These are phyloP conservation scores for Addax nasomaculatus DNA, from an alignment of 2,113 vertebrate species.

Conservation along the genomic window DNA sequence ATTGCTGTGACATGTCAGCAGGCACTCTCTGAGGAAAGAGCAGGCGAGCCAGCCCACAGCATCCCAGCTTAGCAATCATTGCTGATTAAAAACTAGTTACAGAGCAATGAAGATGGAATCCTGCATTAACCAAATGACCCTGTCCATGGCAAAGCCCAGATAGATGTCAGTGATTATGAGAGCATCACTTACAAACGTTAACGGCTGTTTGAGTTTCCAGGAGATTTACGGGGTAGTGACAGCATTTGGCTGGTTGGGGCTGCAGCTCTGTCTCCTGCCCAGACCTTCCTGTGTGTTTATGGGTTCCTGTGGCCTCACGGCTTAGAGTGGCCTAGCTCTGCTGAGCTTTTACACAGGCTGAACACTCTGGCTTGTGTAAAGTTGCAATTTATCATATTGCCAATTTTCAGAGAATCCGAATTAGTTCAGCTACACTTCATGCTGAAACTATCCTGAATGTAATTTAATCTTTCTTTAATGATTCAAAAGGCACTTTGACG, in stretches of 20 bases:
- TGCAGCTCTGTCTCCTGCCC: not conserved
- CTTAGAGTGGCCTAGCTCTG: not conserved
- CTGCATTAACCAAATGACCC: constrained; percentile 91
- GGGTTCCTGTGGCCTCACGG: not conserved
- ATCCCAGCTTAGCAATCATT: constrained; percentile 88
- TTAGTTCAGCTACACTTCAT: constrained; percentile 51
- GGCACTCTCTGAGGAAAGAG: constrained; percentile 81
- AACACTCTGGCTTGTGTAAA: not conserved
- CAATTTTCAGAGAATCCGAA: constrained; percentile 53
- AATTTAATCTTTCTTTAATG: constrained; percentile 71
- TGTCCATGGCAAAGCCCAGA: constrained; percentile 61
- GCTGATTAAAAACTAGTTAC: constrained; percentile 96
- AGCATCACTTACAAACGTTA: constrained; percentile 59
- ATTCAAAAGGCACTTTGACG: constrained; percentile 64
- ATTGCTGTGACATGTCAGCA: constrained; percentile 87
- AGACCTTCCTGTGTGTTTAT: constrained; percentile 21
- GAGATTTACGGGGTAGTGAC: constrained; percentile 64
- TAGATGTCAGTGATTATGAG: constrained; percentile 65
- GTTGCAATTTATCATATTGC: not conserved
- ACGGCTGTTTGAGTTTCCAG: constrained; percentile 55
- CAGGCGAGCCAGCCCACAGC: constrained; percentile 74
- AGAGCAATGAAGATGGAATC: constrained; percentile 90
- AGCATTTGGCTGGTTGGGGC: constrained; percentile 29
- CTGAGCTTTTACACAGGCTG: not conserved
- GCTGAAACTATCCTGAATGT: constrained; percentile 42